phyloP scores from a whole-genome alignment of 1,140 invertebrate genomes.

The Lepidostoma basale region DNA sequence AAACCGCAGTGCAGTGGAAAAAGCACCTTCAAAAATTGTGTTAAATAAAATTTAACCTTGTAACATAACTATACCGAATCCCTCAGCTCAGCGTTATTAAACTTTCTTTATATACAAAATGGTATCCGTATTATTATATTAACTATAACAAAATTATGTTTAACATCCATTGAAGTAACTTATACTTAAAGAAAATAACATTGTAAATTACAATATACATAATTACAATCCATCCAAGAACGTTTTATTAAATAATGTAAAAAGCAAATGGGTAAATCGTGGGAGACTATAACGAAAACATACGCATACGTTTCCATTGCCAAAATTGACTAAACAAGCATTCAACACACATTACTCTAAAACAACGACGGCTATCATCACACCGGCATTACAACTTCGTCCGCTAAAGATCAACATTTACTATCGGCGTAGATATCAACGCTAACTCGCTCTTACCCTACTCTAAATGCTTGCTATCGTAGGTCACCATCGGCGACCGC shows the following conservation, averaged over 20 bases:
- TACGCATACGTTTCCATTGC: not conserved
- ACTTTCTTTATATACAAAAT: conserved; percentile 19
- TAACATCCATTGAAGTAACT: conserved; percentile 22
- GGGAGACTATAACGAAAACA: conserved; percentile 10
- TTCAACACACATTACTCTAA: conserved; percentile 18
- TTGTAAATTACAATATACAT: conserved; percentile 34
- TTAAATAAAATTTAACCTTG: not conserved
- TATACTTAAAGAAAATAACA: conserved; percentile 20
- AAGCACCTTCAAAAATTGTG: conserved; percentile 3
- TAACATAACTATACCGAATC: not conserved
- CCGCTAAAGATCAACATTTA: too few species aligned
- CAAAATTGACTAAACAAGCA: conserved; percentile 9
- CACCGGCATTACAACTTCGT: too few species aligned
- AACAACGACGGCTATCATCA: not conserved
- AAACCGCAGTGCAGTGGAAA: too few species aligned
- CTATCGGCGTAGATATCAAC: too few species aligned
- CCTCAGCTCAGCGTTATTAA: not conserved
- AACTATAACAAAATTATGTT: conserved; percentile 14
- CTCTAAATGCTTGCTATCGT: conserved; percentile 11
- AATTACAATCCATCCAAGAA: conserved; percentile 26
- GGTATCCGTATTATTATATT: conserved; percentile 1
- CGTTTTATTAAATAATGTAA: conserved; percentile 7
- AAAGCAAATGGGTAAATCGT: conserved; percentile 1
- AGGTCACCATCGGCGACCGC: too few species aligned
- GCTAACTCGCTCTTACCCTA: too few species aligned